Conservation (phyloP, 2,113 vertebrate species). For the Cacatua alba region DNA sequence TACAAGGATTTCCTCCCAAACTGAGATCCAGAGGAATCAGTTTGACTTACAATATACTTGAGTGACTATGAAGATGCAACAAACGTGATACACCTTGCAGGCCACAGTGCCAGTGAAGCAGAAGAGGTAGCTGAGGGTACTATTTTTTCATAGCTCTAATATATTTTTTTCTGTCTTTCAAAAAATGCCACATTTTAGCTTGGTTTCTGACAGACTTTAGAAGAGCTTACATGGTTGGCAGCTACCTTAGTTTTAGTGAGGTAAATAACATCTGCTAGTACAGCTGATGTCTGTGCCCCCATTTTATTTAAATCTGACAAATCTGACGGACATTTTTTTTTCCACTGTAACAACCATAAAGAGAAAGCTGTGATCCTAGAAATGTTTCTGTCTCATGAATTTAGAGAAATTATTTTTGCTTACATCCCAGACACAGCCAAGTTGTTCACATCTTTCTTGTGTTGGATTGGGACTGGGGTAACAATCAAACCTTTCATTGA, state of each 20-base stretch:
- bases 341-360: not conserved
- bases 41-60: not conserved
- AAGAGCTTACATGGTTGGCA: not conserved
- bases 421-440: conserved; percentile 68
- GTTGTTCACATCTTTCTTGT: not conserved
- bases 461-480: not conserved
- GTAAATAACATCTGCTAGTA: not conserved
- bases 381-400: rapidly evolving
- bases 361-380: not conserved
- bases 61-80: not conserved
- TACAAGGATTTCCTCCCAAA: not conserved
- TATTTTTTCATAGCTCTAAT: not conserved
- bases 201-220: not conserved
- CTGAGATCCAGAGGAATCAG: not conserved
- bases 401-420: not conserved
- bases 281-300: not conserved
- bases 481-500: conserved; percentile 65
- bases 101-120: rapidly evolving
- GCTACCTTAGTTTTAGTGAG: not conserved
- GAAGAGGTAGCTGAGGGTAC: not conserved
- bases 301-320: not conserved
- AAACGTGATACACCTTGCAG: not conserved
- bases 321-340: not conserved
- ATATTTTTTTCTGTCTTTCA: not conserved
- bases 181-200: not conserved